Evolutionary conservation across 2,113 vertebrate species (phyloP).

Genomic region (Pelodiscus sinensis): DNA sequence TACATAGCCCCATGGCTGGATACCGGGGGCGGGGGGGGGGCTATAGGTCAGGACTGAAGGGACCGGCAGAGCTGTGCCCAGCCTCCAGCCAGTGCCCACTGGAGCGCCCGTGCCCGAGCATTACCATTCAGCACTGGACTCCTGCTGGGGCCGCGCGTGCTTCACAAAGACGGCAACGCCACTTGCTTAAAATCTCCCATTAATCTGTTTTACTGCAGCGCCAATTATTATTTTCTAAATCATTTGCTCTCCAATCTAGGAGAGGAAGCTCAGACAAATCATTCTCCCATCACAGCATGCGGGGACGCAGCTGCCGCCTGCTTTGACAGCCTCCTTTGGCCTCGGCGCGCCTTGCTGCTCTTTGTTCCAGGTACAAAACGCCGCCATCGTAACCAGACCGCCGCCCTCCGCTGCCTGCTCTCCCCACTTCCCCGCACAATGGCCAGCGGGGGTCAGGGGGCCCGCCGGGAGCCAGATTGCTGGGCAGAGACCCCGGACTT

Average conservation of each 20-base stretch:
- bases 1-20: neutral
- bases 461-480: slow-evolving; percentile 9
- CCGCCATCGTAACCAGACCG: neutral
- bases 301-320: neutral
- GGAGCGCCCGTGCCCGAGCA: neutral
- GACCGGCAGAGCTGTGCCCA: accelerated
- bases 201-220: neutral
- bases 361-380: neutral
- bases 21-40: neutral
- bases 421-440: neutral
- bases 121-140: neutral
- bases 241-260: accelerated
- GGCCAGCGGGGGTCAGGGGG: neutral
- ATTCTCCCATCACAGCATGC: accelerated
- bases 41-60: slow-evolving; percentile 55
- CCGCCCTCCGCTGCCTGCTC: neutral
- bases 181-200: neutral
- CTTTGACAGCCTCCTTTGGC: neutral
- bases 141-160: neutral
- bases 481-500: neutral
- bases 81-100: too few relatives aligned
- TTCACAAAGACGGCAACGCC: slow-evolving; percentile 9
- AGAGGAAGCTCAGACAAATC: accelerated
- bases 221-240: neutral
- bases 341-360: neutral